Conservation (phyloP, 2,113 vertebrate genomes). For the Heterotis niloticus region DNA sequence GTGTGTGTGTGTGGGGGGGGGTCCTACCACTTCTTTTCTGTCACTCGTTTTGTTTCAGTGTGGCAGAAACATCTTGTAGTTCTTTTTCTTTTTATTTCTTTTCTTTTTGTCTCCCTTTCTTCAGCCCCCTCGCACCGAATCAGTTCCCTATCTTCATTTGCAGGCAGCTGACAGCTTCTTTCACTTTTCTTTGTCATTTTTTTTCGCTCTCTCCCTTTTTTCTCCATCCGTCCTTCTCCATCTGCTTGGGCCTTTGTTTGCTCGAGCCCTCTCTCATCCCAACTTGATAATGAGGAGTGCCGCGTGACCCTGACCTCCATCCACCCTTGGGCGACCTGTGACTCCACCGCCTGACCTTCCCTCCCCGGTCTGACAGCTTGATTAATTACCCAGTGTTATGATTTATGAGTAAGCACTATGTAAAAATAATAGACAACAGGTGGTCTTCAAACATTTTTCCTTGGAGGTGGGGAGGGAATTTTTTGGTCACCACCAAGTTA, state of each 20-base stretch:
- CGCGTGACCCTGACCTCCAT: slow-evolving; percentile 99
- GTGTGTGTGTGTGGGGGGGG: slow-evolving; percentile 42
- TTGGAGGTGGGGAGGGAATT: slow-evolving; percentile 61
- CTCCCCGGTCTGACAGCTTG: slow-evolving; percentile 99
- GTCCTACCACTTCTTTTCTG: slow-evolving; percentile 16
- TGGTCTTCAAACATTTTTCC: slow-evolving; percentile 88
- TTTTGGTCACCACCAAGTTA: slow-evolving; percentile 77
- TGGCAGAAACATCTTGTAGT: slow-evolving; percentile 28
- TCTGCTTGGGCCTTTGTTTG: slow-evolving; percentile 99
- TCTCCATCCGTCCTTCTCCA: slow-evolving; percentile 81
- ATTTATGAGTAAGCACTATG: slow-evolving; percentile 99
- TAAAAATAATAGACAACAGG: slow-evolving; percentile 99
- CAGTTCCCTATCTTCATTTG: slow-evolving; percentile 78
- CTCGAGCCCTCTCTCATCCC: slow-evolving; percentile 93
- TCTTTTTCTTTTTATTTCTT: slow-evolving; percentile 20
- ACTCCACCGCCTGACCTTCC: slow-evolving; percentile 87
- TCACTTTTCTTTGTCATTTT: slow-evolving; percentile 84
- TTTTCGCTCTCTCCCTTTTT: slow-evolving; percentile 59
- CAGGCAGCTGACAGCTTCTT: slow-evolving; percentile 95
- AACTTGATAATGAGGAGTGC: slow-evolving; percentile 99
- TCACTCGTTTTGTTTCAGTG: slow-evolving; percentile 24
- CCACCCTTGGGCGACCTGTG: slow-evolving; percentile 91
- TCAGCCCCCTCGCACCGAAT: slow-evolving; percentile 55
- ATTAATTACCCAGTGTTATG: slow-evolving; percentile 99
- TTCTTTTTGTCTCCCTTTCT: slow-evolving; percentile 24